Conservation (phyloP, 1,140 invertebrate genomes). For the Sycobia sp. region DNA sequence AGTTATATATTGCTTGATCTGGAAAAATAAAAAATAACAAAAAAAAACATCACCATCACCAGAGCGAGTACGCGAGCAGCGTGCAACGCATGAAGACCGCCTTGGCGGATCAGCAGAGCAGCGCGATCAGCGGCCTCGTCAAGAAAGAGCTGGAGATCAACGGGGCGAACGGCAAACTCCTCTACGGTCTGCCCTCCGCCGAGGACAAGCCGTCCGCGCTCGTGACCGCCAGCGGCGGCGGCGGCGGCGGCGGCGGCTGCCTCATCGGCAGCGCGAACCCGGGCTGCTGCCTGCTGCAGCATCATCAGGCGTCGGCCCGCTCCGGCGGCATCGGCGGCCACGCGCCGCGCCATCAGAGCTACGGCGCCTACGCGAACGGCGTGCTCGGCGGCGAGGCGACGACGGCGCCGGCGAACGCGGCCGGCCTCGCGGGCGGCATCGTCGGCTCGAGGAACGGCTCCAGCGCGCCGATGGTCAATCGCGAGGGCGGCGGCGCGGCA, state of each 20-base stretch:
- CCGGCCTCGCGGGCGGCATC: background rate
- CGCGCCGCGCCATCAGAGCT: slow-evolving; percentile 3
- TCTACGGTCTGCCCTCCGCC: background rate
- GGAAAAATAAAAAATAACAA: no score
- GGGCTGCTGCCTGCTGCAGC: slow-evolving; percentile 31
- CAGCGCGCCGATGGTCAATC: background rate
- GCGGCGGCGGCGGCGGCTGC: slow-evolving; percentile 20
- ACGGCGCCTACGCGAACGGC: slow-evolving; percentile 15
- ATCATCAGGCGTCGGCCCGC: slow-evolving; percentile 50
- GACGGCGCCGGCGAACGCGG: background rate
- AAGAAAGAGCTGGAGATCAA: slow-evolving; percentile 54
- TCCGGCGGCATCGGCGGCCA: no score
- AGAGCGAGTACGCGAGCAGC: slow-evolving; percentile 64
- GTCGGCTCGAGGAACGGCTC: slow-evolving; percentile 12
- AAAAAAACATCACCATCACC: no score
- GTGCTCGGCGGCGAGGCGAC: no score
- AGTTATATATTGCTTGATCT: no score
- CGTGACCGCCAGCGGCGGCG: background rate
- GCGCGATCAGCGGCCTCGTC: slow-evolving; percentile 37
- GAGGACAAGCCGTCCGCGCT: slow-evolving; percentile 1
- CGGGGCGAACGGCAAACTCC: slow-evolving; percentile 36
- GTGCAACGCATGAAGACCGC: slow-evolving; percentile 69
- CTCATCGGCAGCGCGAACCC: slow-evolving; percentile 24
- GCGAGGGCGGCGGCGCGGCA: background rate
- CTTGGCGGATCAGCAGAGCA: slow-evolving; percentile 60